phyloP scores from a whole-genome alignment of 2,797 vertebrate genomes.

The Coilia nasus region DNA sequence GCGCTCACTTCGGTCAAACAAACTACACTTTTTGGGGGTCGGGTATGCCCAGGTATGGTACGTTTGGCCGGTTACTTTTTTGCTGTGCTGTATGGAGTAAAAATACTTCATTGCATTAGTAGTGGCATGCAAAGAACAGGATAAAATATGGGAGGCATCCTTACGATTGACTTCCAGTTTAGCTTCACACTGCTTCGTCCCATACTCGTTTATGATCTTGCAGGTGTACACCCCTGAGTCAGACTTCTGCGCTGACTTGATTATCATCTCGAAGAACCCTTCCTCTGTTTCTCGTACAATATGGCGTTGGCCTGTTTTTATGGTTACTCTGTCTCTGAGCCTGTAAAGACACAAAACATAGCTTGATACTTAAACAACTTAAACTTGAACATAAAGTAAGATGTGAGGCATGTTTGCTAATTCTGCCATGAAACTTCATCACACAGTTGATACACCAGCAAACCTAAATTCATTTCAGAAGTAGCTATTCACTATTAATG shows the following conservation, averaged over 20 bases:
- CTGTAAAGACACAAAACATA: conserved; percentile 61
- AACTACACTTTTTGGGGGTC: no score
- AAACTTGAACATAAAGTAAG: background rate
- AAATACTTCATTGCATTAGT: background rate
- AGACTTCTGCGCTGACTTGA: conserved; percentile 80
- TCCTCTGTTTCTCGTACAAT: conserved; percentile 78
- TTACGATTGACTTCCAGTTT: conserved; percentile 93
- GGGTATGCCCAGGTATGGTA: no score
- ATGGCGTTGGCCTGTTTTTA: conserved; percentile 86
- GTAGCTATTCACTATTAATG: background rate
- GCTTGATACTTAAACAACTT: background rate
- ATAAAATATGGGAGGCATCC: background rate
- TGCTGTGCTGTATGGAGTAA: background rate
- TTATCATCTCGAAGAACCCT: conserved; percentile 82
- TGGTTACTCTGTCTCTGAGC: conserved; percentile 92
- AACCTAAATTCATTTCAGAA: background rate
- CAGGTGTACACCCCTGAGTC: conserved; percentile 93
- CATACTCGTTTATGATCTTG: conserved; percentile 96
- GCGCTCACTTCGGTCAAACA: no score
- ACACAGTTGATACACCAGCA: background rate
- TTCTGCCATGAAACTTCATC: no score
- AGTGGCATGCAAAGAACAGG: background rate
- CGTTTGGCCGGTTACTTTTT: background rate
- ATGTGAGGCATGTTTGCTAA: background rate
- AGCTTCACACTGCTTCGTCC: conserved; percentile 92